Percentiles rank a stretch among this genome's conserved stretches.
phyloP scores from a whole-genome alignment of 1,140 invertebrate species.

The Lasioglossum baleicum region DNA sequence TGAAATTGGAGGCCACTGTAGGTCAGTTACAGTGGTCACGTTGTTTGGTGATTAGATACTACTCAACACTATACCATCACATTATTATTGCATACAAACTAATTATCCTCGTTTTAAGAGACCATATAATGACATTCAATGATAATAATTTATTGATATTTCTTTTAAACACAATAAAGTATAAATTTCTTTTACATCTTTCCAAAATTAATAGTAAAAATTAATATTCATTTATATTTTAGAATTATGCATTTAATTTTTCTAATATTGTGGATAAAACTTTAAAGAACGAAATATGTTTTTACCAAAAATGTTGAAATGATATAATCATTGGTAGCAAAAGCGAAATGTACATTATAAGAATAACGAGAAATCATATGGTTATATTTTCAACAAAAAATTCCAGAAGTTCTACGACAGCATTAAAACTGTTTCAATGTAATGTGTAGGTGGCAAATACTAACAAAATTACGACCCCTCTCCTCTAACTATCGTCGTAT shows the following conservation, averaged over 20 bases:
- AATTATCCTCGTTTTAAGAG: no score
- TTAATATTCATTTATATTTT: not conserved
- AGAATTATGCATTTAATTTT: no score
- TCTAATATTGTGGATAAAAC: no score
- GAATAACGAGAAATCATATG: not conserved
- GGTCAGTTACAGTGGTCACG: constrained; percentile 63
- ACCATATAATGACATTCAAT: no score
- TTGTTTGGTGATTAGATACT: constrained; percentile 71
- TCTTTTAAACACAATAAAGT: not conserved
- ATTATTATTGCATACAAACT: constrained; percentile 30
- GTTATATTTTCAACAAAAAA: not conserved
- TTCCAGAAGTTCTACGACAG: constrained; percentile 21
- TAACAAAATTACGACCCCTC: constrained; percentile 40
- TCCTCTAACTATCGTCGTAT: constrained; percentile 25
- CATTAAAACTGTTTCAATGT: constrained; percentile 5
- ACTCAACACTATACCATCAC: constrained; percentile 50
- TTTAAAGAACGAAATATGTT: no score
- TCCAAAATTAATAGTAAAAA: no score
- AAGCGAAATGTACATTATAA: no score
- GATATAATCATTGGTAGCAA: no score
- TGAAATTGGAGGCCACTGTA: constrained; percentile 61
- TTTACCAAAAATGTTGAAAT: no score
- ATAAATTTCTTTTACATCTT: no score
- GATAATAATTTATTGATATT: no score
- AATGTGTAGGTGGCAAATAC: constrained; percentile 38